phyloP scores from a whole-genome alignment of 2,797 vertebrate genomes.

The Sparus aurata region DNA sequence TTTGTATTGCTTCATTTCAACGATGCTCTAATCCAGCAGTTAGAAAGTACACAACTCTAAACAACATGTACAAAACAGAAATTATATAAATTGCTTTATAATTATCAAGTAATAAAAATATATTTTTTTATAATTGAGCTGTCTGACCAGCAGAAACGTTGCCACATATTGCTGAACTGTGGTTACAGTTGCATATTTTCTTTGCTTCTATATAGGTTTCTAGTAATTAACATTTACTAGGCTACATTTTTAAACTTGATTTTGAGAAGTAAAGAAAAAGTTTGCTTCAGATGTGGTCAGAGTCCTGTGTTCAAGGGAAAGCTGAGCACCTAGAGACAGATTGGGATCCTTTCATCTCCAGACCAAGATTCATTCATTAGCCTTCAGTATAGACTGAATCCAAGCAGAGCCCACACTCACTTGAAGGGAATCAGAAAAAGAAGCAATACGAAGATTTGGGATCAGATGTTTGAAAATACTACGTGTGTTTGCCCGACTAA shows the following conservation, averaged over 20 bases:
- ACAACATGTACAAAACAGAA: background rate
- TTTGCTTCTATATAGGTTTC: background rate
- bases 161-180: background rate
- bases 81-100: too few relatives aligned
- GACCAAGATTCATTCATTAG: constrained; percentile 27
- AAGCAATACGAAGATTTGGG: constrained; percentile 21
- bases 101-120: too few relatives aligned
- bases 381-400: constrained; percentile 26
- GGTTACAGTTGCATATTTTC: background rate
- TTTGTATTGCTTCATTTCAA: background rate
- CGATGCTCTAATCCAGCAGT: background rate
- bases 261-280: background rate
- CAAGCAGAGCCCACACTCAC: constrained; percentile 23
- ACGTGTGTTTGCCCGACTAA: background rate
- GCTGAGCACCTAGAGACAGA: constrained; percentile 20
- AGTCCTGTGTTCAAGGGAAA: constrained; percentile 19
- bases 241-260: constrained; percentile 20
- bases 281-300: constrained; percentile 17
- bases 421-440: constrained; percentile 32
- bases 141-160: background rate
- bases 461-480: constrained; percentile 20
- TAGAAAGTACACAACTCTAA: background rate
- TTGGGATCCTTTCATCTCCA: constrained; percentile 48
- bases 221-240: constrained; percentile 1
- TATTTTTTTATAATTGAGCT: too few relatives aligned